Conservation (phyloP, 2,797 vertebrate genomes). For the Epinephelus malabaricus region DNA sequence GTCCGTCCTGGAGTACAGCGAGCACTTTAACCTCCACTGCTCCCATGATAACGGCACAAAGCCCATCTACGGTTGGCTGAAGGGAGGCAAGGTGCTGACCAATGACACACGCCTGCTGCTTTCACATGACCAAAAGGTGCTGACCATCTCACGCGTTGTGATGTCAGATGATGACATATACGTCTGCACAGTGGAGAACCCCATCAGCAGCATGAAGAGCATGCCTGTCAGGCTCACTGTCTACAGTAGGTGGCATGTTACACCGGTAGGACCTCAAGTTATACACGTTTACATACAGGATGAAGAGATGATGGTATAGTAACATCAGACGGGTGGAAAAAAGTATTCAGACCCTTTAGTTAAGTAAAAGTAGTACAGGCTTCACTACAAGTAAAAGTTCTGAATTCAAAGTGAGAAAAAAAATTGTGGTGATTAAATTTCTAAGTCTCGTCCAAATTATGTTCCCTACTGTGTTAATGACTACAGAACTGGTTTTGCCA, state of each 20-base stretch:
- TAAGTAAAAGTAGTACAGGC: neutral
- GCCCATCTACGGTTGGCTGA: conserved; percentile 93
- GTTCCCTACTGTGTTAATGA: too few species aligned
- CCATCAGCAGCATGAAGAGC: conserved; percentile 94
- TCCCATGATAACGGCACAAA: conserved; percentile 96
- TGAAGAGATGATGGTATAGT: conserved; percentile 1
- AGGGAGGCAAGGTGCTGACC: conserved; percentile 91
- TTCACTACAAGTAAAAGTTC: neutral
- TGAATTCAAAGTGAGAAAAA: neutral
- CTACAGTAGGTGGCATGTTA: conserved; percentile 91
- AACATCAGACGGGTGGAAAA: neutral
- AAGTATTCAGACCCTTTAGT: neutral
- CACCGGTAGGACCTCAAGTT: conserved; percentile 35
- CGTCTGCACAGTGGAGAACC: conserved; percentile 93
- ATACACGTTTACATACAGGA: conserved; percentile 11
- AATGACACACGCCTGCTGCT: conserved; percentile 94
- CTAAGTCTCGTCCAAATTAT: too few species aligned
- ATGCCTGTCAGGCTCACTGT: conserved; percentile 92
- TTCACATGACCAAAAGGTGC: conserved; percentile 93
- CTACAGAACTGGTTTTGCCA: too few species aligned
- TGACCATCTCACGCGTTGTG: conserved; percentile 93
- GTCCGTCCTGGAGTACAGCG: conserved; percentile 95
- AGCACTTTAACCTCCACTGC: conserved; percentile 94
- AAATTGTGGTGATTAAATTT: too few species aligned
- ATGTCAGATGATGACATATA: conserved; percentile 96